Percentiles rank a stretch among this genome's conserved stretches.
These are phyloP conservation scores for Cordilura impudica DNA, from an alignment of 2,888 invertebrate genomes.

Conservation along the genomic window DNA sequence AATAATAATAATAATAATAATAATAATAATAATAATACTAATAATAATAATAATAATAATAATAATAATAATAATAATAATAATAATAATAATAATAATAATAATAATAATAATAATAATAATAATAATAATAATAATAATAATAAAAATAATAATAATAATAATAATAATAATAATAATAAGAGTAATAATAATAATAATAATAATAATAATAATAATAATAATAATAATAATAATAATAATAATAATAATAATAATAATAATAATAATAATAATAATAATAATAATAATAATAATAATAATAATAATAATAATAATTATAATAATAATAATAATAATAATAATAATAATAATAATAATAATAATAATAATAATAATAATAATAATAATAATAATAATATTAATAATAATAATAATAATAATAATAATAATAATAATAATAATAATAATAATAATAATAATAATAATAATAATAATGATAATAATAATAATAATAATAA, in stretches of 20 bases:
- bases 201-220: not conserved
- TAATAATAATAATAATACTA: not conserved
- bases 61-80: not conserved
- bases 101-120: not conserved
- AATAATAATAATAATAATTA: not conserved
- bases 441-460: not conserved
- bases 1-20: not conserved
- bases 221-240: not conserved
- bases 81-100: not conserved
- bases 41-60: not conserved
- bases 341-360: not conserved
- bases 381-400: not conserved
- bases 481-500: not conserved
- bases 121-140: not conserved
- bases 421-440: not conserved
- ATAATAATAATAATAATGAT: not conserved
- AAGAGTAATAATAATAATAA: not conserved
- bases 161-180: not conserved
- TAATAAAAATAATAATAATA: not conserved
- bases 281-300: not conserved
- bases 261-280: not conserved
- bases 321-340: not conserved
- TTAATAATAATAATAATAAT: not conserved
- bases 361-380: not conserved
- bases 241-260: not conserved